Conservation (phyloP, 2,797 vertebrate species). For the Labroides dimidiatus region DNA sequence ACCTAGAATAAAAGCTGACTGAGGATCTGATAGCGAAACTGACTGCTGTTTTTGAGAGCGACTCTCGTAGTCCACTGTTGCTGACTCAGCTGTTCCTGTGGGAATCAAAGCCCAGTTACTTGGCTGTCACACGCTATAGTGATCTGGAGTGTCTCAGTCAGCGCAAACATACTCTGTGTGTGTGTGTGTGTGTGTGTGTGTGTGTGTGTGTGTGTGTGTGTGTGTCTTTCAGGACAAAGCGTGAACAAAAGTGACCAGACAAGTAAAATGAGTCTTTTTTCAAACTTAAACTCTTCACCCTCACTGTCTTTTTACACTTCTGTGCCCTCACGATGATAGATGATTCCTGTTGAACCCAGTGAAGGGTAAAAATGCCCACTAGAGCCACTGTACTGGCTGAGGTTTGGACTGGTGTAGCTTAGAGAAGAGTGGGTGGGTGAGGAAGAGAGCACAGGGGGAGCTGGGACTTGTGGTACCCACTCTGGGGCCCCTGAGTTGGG, state of each 20-base stretch:
- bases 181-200: constrained; percentile 35
- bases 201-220: constrained; percentile 30
- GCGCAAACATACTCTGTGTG: constrained; percentile 59
- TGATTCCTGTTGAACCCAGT: constrained; percentile 84
- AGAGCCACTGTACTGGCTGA: constrained; percentile 90
- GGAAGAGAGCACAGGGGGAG: constrained; percentile 79
- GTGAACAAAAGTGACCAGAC: constrained; percentile 44
- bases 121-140: constrained; percentile 71
- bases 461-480: constrained; percentile 79
- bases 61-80: constrained; percentile 45
- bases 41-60: constrained; percentile 67
- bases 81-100: constrained; percentile 85
- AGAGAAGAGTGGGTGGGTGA: constrained; percentile 85
- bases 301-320: constrained; percentile 86
- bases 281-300: constrained; percentile 16
- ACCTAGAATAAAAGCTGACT: constrained; percentile 75
- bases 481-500: constrained; percentile 80
- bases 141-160: constrained; percentile 74
- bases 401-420: constrained; percentile 87
- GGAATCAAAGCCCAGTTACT: constrained; percentile 77
- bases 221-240: constrained; percentile 38
- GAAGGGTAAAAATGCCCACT: constrained; percentile 91
- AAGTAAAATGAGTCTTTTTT: constrained; percentile 47
- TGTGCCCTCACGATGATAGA: constrained; percentile 93
- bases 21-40: constrained; percentile 68